Conservation (phyloP, 2,797 vertebrate genomes). For the Macropodus opercularis region DNA sequence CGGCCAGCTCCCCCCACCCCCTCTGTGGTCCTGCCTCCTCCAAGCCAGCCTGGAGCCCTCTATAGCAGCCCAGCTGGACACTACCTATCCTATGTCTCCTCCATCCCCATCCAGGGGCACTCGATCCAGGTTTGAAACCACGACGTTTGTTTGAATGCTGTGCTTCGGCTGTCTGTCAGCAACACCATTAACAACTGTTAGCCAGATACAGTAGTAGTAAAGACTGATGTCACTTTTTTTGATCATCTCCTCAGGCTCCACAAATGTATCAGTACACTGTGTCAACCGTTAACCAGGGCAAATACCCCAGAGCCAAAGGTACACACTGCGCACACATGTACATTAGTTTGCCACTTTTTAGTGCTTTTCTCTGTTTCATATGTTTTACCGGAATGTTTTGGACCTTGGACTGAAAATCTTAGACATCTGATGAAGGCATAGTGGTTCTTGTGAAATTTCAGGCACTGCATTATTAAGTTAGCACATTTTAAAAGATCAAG, state of each 20-base stretch:
- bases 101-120: slow-evolving; percentile 83
- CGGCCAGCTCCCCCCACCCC: slow-evolving; percentile 83
- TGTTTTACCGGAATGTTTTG: too few species aligned
- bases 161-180: not conserved
- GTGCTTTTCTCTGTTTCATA: too few species aligned
- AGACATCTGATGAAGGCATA: too few species aligned
- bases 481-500: too few species aligned
- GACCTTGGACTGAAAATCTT: too few species aligned
- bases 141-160: not conserved
- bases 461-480: too few species aligned
- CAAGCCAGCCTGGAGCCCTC: slow-evolving; percentile 77
- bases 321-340: not conserved
- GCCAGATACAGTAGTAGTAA: not conserved
- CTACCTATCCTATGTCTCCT: slow-evolving; percentile 86
- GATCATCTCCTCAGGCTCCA: slow-evolving; percentile 74
- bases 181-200: not conserved
- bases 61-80: slow-evolving; percentile 77
- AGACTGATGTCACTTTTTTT: slow-evolving; percentile 32
- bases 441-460: too few species aligned
- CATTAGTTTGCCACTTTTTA: too few species aligned
- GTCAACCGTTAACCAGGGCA: slow-evolving; percentile 84
- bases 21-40: slow-evolving; percentile 80
- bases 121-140: slow-evolving; percentile 79
- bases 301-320: slow-evolving; percentile 88
- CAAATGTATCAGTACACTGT: slow-evolving; percentile 88